Conservation (phyloP, 2,888 invertebrate species). For the Thymelicus lineola region DNA sequence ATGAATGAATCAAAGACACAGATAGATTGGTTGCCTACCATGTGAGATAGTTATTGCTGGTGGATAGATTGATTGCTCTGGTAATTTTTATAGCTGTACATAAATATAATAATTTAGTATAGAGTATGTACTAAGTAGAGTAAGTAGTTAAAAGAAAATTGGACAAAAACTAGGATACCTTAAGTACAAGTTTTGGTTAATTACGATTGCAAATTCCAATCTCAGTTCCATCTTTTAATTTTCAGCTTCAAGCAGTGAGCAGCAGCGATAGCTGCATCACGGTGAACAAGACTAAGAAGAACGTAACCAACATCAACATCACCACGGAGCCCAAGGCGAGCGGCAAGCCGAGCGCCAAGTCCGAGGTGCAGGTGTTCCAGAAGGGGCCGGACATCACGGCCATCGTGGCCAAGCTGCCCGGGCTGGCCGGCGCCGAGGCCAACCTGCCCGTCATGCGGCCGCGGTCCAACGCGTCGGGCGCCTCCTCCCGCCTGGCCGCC, state of each 20-base stretch:
- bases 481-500: conserved; percentile 80
- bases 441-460: conserved; percentile 80
- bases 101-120: too few relatives aligned
- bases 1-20: too few relatives aligned
- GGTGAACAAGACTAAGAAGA: conserved; percentile 86
- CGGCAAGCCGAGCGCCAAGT: conserved; percentile 74
- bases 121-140: too few relatives aligned
- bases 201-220: too few relatives aligned
- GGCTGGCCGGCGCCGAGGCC: conserved; percentile 76
- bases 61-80: too few relatives aligned
- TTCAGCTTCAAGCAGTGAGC: conserved; percentile 70
- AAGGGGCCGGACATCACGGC: conserved; percentile 93
- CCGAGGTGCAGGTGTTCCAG: conserved; percentile 89
- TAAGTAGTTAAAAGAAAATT: too few relatives aligned
- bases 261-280: conserved; percentile 77
- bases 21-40: too few relatives aligned
- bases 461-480: conserved; percentile 83
- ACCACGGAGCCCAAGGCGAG: conserved; percentile 81
- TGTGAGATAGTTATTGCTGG: too few relatives aligned
- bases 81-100: too few relatives aligned
- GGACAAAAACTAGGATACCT: too few relatives aligned
- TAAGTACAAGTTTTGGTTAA: too few relatives aligned
- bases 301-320: conserved; percentile 90
- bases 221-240: conserved; percentile 25
- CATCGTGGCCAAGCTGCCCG: conserved; percentile 87